phyloP scores from a whole-genome alignment of 2,888 invertebrate species.

The Achlya flavicornis region DNA sequence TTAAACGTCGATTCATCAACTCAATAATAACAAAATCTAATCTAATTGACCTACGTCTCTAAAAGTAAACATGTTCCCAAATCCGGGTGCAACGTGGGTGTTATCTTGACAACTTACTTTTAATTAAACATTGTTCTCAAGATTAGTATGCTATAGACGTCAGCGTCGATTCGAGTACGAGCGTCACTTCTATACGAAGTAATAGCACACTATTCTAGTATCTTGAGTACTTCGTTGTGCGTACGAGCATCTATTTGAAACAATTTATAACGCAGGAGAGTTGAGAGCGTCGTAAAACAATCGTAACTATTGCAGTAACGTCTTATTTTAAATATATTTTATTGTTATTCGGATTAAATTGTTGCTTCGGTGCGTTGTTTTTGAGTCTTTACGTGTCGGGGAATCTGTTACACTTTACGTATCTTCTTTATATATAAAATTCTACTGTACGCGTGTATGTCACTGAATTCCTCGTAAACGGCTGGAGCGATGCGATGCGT shows the following conservation, averaged over 20 bases:
- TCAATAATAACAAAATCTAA: slow-evolving; percentile 3
- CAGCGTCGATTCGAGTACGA: no score
- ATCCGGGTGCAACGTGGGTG: slow-evolving; percentile 6
- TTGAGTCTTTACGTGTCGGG: neutral
- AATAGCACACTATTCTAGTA: neutral
- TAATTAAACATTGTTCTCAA: no score
- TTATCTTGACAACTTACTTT: neutral
- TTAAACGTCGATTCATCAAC: slow-evolving; percentile 9
- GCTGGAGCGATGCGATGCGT: no score
- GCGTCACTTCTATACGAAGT: no score
- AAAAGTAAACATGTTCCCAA: no score
- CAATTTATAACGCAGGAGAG: neutral
- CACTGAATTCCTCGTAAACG: no score
- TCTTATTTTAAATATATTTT: slow-evolving; percentile 4
- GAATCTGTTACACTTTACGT: no score
- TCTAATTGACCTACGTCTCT: no score
- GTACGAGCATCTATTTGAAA: slow-evolving; percentile 12
- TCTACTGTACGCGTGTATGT: no score
- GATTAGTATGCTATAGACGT: no score
- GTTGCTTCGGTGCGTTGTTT: neutral
- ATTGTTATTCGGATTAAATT: neutral
- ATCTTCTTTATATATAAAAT: no score
- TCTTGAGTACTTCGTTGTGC: neutral
- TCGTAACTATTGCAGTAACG: neutral
- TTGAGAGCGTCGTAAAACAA: slow-evolving; percentile 5